Evolutionary conservation across 2,113 vertebrate genomes (phyloP).

Genomic region (Hylia prasina): DNA sequence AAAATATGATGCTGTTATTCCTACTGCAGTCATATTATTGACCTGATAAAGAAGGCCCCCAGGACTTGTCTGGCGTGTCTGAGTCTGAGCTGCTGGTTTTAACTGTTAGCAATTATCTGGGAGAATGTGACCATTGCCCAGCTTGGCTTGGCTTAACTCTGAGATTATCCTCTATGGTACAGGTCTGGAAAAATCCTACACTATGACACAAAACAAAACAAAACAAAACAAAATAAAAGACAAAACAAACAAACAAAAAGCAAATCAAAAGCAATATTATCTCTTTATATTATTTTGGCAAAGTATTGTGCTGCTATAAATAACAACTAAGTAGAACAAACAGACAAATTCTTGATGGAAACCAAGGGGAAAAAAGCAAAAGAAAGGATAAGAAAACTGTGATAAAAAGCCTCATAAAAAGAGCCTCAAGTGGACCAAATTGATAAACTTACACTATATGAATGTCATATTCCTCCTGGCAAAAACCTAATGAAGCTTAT

Average conservation of each 20-base stretch:
- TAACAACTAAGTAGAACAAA: background rate
- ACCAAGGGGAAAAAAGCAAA: background rate
- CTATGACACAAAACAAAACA: background rate
- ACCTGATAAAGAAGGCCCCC: background rate
- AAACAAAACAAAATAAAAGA: background rate
- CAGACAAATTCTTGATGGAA: background rate
- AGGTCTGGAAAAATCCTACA: background rate
- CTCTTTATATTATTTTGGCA: background rate
- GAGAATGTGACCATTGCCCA: background rate
- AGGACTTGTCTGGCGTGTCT: background rate
- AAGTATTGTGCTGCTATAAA: background rate
- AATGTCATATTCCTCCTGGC: background rate
- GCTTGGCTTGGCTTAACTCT: background rate
- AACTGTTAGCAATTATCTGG: background rate
- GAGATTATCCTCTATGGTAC: background rate
- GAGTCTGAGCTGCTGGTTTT: background rate
- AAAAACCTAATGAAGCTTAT: background rate
- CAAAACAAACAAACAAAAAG: background rate
- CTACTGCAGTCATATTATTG: background rate
- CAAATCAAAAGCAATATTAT: background rate
- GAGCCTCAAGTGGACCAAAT: background rate
- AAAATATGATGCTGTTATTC: background rate
- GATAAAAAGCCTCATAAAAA: background rate
- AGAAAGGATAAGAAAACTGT: fast-evolving
- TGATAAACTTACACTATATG: background rate